These are phyloP conservation scores for Oopsacas minuta DNA, from an alignment of 37 sponge, comb jelly and placozoan species.

Conservation along the genomic window DNA sequence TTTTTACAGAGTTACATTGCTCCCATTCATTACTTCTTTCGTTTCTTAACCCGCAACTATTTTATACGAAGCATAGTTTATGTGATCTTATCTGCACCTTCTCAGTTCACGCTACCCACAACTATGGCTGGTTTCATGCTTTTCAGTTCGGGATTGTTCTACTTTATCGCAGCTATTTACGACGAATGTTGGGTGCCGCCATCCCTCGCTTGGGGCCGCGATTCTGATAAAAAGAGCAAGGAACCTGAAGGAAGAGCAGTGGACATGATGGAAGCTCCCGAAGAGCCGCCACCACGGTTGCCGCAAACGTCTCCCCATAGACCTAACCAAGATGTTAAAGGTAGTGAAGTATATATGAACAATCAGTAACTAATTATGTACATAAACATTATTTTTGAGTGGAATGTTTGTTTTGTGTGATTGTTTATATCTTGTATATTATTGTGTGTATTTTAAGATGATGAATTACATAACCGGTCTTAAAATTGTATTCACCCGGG, in stretches of 20 bases:
- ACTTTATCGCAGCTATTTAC: not conserved
- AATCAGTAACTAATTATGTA: too few species aligned
- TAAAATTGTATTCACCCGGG: too few species aligned
- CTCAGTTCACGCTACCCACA: not conserved
- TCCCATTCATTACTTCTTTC: slow-evolving; percentile 1
- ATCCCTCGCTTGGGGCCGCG: not conserved
- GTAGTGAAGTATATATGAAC: not conserved
- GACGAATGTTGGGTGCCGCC: not conserved
- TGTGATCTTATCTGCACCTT: not conserved
- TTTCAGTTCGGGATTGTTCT: not conserved
- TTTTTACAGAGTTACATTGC: not conserved
- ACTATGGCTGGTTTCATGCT: not conserved
- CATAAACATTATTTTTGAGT: too few species aligned
- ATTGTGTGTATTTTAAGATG: not conserved
- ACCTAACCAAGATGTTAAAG: not conserved
- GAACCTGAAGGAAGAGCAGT: not conserved
- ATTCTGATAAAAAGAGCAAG: not conserved
- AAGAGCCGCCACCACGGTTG: not conserved
- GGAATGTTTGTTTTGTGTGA: not conserved
- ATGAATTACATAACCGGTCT: too few species aligned
- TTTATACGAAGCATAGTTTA: not conserved
- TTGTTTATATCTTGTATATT: not conserved
- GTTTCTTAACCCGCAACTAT: not conserved
- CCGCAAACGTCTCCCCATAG: too few species aligned
- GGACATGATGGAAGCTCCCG: not conserved